Evolutionary conservation across 2,113 vertebrate species (phyloP), one percentile per base, ranked within the genome.

Genomic region (Climacteris rufus): DNA sequence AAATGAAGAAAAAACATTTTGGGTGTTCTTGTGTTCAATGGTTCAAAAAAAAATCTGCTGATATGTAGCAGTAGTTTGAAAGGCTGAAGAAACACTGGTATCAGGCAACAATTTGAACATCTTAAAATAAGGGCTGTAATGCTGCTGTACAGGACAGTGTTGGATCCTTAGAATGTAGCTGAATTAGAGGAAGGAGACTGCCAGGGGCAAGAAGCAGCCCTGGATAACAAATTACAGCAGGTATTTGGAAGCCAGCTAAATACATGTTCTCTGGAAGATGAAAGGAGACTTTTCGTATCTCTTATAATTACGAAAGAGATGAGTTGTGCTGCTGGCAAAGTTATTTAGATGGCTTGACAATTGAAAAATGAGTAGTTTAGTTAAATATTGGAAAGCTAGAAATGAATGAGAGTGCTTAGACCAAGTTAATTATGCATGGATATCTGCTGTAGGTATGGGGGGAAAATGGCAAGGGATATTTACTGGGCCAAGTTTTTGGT

Each of bases 161-260:
- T 80, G 79, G 54, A 63, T 94, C 54, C 71, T 92, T 44, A 68
- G 31, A 77, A 78, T 52, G 88, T 64, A 1, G 0, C 75, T 92
- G 92, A 93, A 83, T 93, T 91, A 91, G 30, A 69, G 70, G 81
- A 78, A 86, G 56, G 88, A 88, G 61, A 70, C 7, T 81, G 93
- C 96, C n/a, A 3, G 87, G 83, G 92, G 85, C 88, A 81, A 74
- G 76, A 49, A 83, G 71, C 79, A 88, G 93, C 72, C 52, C 86
- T 78, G 83, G 85, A 81, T 93, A 92, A 95, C 69, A 93, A 96
- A 89, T 94, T 89, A 30, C 47, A 90, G 75, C 63, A 92, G 85
- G 64, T 95, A 86, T 93, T 92, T 92, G 94, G 90, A 92, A 96
- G 66, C 47, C 37, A 88, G 76, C 79, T 95, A 80, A 89, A 77